These are phyloP conservation scores for Erythrocercus mccallii DNA, from an alignment of 2,113 vertebrate species.

Conservation along the genomic window DNA sequence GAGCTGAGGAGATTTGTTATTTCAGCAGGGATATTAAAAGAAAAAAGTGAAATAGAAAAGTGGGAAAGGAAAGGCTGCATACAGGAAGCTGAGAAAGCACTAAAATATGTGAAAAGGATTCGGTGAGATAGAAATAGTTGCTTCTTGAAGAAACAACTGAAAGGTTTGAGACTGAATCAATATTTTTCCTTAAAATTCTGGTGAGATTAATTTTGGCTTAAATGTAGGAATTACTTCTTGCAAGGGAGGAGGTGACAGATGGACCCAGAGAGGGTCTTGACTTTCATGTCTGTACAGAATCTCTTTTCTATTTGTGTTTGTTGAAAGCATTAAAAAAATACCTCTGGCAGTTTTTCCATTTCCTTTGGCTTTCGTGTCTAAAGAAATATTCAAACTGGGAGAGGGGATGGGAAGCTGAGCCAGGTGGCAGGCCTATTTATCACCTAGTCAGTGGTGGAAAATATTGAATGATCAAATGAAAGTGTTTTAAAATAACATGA, in stretches of 20 bases:
- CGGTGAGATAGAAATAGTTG: neutral
- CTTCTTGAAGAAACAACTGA: conserved; percentile 3
- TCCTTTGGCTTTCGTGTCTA: conserved; percentile 38
- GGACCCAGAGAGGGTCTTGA: conserved; percentile 1
- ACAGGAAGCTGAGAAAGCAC: neutral
- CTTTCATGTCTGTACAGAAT: neutral
- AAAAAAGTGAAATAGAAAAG: neutral
- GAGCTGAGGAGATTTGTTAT: neutral
- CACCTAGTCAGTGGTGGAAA: conserved; percentile 53
- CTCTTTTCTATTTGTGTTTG: conserved; percentile 26
- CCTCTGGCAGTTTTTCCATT: conserved; percentile 19
- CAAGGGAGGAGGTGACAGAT: neutral
- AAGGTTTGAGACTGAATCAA: neutral
- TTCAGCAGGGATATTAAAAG: neutral
- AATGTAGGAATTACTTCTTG: neutral
- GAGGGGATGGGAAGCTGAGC: neutral
- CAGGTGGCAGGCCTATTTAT: conserved; percentile 54
- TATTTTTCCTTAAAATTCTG: conserved; percentile 38
- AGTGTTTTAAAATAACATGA: conserved; percentile 59
- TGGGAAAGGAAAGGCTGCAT: neutral
- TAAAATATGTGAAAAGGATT: neutral
- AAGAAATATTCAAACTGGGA: conserved; percentile 22
- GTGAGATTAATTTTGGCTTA: conserved; percentile 6
- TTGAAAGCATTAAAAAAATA: conserved; percentile 32
- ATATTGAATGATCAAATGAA: conserved; percentile 55